These are phyloP conservation scores for Bubo scandiacus DNA, from an alignment of 2,113 vertebrate species.

Conservation along the genomic window DNA sequence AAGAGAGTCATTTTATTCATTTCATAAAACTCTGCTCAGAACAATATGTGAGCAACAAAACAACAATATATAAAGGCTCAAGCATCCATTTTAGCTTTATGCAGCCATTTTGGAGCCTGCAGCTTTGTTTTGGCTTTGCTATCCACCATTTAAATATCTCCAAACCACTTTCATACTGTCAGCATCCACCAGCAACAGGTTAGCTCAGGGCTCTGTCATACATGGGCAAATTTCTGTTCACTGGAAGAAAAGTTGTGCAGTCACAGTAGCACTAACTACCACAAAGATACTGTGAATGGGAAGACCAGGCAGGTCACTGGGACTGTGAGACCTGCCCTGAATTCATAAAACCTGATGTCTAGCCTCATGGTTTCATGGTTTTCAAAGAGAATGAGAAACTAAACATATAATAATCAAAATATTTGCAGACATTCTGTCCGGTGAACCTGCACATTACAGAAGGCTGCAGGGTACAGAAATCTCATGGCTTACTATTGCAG, in stretches of 20 bases:
- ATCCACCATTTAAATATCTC: neutral
- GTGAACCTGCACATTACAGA: neutral
- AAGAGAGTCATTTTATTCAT: neutral
- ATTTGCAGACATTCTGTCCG: neutral
- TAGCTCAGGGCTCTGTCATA: neutral
- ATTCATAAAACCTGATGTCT: neutral
- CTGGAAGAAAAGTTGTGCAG: neutral
- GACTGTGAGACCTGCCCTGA: neutral
- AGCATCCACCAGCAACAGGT: neutral
- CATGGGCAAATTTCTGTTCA: neutral
- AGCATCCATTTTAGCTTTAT: neutral
- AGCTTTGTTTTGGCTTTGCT: neutral
- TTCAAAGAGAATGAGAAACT: neutral
- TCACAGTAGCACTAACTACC: neutral
- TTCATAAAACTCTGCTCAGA: neutral
- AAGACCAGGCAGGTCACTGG: neutral
- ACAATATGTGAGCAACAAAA: neutral
- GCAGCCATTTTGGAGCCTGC: neutral
- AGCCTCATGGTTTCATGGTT: neutral
- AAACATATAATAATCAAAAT: neutral
- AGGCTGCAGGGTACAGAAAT: neutral
- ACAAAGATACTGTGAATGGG: neutral
- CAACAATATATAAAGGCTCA: neutral
- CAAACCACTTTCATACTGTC: neutral
- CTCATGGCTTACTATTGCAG: slow-evolving; percentile 83